Evolutionary conservation across 2,113 vertebrate species (phyloP).

Genomic region (Paralichthys olivaceus): DNA sequence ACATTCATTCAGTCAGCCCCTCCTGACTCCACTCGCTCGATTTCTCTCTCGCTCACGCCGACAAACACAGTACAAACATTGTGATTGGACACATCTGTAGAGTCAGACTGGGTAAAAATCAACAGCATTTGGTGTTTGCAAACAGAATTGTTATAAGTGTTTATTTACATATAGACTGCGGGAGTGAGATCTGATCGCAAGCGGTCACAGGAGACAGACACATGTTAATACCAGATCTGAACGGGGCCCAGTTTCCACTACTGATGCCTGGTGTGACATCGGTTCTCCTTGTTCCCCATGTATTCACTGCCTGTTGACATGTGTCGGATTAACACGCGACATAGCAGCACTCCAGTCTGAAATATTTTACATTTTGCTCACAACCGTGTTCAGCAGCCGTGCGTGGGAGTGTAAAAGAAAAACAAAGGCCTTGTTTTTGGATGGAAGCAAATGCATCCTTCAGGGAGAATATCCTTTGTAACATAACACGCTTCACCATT

Average conservation of each 20-base stretch:
- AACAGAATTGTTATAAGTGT: too few species aligned
- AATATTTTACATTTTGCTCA: slow-evolving; percentile 16
- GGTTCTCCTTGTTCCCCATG: background rate
- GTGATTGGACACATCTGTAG: too few species aligned
- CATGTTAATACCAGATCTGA: background rate
- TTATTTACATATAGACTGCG: too few species aligned
- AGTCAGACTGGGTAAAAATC: too few species aligned
- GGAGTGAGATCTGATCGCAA: too few species aligned
- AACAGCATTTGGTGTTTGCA: too few species aligned
- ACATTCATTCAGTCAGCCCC: too few species aligned
- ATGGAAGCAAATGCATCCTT: slow-evolving; percentile 8
- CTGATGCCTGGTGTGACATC: background rate
- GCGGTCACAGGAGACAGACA: too few species aligned
- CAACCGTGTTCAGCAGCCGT: slow-evolving; percentile 13
- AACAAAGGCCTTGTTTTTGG: background rate
- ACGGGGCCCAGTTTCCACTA: background rate
- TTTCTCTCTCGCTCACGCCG: too few species aligned
- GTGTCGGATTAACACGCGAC: slow-evolving; percentile 15
- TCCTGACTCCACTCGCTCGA: too few species aligned
- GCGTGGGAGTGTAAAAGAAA: slow-evolving; percentile 5
- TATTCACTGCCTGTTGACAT: background rate
- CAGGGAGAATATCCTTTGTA: slow-evolving; percentile 43
- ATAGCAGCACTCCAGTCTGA: background rate
- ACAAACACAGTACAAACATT: too few species aligned
- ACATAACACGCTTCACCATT: slow-evolving; percentile 29